These are phyloP conservation scores for Picus viridis DNA, from an alignment of 2,797 vertebrate species.

Conservation along the genomic window DNA sequence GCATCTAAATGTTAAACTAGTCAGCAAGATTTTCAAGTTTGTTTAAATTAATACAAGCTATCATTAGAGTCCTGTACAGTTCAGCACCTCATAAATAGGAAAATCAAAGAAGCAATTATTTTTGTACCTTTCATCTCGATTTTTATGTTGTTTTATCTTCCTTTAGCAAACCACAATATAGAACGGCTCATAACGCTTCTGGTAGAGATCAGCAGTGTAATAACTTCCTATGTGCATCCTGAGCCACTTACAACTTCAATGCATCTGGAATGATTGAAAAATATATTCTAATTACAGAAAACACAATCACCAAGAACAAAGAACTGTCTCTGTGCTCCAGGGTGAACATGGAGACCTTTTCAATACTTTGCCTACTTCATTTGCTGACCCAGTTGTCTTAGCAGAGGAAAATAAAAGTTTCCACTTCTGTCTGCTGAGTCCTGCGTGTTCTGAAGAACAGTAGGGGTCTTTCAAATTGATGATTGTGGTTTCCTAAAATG, in stretches of 20 bases:
- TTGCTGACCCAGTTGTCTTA: not conserved
- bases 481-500: not conserved
- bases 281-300: not conserved
- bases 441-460: not conserved
- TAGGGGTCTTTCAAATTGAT: not conserved
- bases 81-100: conserved; percentile 50
- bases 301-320: not conserved
- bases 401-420: not conserved
- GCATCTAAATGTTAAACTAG: conserved; percentile 13
- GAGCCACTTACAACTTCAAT: not conserved
- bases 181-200: not conserved
- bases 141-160: conserved; percentile 8
- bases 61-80: conserved; percentile 2
- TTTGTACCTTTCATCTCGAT: not conserved
- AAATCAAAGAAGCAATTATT: conserved; percentile 8
- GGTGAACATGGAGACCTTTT: not conserved
- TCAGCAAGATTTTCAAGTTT: conserved; percentile 52
- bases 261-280: not conserved
- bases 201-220: not conserved
- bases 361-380: not conserved
- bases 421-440: not conserved
- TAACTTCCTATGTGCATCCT: not conserved
- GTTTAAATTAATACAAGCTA: conserved; percentile 51
- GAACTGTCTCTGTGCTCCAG: not conserved
- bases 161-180: not conserved